Evolutionary conservation across 2,113 vertebrate species (phyloP).

Genomic region (Heptranchias perlo): DNA sequence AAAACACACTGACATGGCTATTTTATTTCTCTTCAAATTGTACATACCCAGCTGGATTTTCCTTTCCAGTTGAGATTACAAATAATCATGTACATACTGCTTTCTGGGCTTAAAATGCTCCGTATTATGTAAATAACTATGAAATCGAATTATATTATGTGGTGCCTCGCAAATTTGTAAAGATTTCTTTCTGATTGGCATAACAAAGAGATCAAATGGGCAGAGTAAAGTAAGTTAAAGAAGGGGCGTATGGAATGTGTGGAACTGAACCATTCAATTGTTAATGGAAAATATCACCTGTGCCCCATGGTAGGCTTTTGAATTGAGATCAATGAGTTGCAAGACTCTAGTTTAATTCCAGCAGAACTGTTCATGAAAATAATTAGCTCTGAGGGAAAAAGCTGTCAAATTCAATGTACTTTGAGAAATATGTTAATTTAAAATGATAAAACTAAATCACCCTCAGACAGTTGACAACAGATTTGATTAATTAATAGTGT

Average conservation of each 20-base stretch:
- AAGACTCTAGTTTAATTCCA: background rate
- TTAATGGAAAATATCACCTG: background rate
- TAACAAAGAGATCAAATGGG: background rate
- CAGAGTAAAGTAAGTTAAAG: background rate
- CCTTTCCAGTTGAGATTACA: background rate
- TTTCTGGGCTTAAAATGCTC: background rate
- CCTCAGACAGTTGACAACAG: background rate
- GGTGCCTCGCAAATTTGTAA: background rate
- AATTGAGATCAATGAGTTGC: background rate
- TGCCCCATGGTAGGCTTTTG: background rate
- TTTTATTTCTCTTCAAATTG: background rate
- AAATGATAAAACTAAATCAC: background rate
- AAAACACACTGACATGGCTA: background rate
- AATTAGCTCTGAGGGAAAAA: background rate
- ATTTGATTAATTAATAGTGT: background rate
- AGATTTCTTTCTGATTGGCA: background rate
- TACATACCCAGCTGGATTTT: background rate
- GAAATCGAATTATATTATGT: background rate
- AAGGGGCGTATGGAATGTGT: background rate
- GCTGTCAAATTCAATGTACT: background rate
- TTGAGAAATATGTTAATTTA: conserved; percentile 1
- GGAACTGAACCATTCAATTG: background rate
- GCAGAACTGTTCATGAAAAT: background rate
- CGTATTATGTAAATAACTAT: background rate
- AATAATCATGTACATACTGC: background rate